Evolutionary conservation across 2,113 vertebrate genomes (phyloP).

Genomic region (Rutilus rutilus): DNA sequence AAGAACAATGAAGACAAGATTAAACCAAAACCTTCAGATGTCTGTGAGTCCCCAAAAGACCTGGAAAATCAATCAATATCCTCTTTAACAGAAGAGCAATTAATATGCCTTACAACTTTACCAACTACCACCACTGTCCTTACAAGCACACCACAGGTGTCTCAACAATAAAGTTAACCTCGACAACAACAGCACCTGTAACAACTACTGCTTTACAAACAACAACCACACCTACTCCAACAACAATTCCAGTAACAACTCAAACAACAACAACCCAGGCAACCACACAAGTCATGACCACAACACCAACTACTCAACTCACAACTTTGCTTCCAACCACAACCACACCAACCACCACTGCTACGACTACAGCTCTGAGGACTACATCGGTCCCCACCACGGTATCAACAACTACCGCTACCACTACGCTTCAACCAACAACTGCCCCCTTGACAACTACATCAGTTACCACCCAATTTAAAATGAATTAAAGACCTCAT

Average conservation of each 20-base stretch:
- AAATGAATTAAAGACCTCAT: neutral
- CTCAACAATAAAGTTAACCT: conserved; percentile 10
- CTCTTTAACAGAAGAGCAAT: conserved; percentile 61
- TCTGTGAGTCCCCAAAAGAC: conserved; percentile 70
- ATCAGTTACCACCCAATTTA: neutral
- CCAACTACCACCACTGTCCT: neutral
- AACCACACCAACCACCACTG: neutral
- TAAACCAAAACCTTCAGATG: conserved; percentile 35
- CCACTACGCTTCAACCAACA: conserved; percentile 26
- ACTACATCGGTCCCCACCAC: conserved; percentile 33
- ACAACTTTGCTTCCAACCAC: conserved; percentile 28
- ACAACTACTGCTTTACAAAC: neutral
- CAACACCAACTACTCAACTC: neutral
- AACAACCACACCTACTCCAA: neutral
- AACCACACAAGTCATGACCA: neutral
- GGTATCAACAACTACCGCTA: neutral
- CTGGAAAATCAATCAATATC: conserved; percentile 64
- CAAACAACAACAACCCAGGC: neutral
- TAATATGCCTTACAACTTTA: conserved; percentile 70
- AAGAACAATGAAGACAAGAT: conserved; percentile 61
- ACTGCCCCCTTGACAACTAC: neutral
- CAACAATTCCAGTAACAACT: neutral
- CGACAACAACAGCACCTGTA: neutral
- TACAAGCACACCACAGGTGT: conserved; percentile 12
- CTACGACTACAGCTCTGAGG: neutral